These are phyloP conservation scores for Heliconius congener DNA, from an alignment of 1,140 invertebrate genomes.

Conservation along the genomic window DNA sequence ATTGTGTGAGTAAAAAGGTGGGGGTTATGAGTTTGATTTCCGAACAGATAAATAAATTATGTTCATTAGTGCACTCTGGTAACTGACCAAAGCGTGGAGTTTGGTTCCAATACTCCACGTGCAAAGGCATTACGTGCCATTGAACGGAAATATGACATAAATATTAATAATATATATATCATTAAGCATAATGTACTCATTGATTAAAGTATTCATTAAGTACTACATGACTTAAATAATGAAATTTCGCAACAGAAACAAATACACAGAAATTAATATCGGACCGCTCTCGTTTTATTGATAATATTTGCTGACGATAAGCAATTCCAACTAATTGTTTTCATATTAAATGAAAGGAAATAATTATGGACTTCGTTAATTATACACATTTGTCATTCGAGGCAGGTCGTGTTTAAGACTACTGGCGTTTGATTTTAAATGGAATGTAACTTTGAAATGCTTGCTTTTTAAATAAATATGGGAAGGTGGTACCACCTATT, in stretches of 20 bases:
- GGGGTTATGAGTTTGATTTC: no score
- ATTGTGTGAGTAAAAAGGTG: no score
- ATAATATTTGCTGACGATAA: slow-evolving; percentile 1
- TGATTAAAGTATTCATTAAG: not conserved
- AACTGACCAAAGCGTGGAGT: no score
- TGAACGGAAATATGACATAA: no score
- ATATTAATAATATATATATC: not conserved
- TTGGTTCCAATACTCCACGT: no score
- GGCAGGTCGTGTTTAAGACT: not conserved
- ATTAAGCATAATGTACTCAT: not conserved
- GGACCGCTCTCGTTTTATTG: slow-evolving; percentile 3
- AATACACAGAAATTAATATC: slow-evolving; percentile 6
- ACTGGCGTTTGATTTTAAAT: not conserved
- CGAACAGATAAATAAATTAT: no score
- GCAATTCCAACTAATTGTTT: not conserved
- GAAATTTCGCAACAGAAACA: slow-evolving; percentile 5
- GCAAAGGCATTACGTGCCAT: no score
- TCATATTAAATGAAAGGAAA: slow-evolving; percentile 9
- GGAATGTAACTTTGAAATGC: not conserved
- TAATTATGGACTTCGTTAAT: slow-evolving; percentile 8
- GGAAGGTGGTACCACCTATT: not conserved
- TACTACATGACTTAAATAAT: slow-evolving; percentile 7
- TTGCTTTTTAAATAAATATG: not conserved
- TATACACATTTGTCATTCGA: slow-evolving; percentile 12
- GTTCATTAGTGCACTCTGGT: no score